phyloP scores from a whole-genome alignment of 1,140 invertebrate genomes.

The Apocrypta bakeri region DNA sequence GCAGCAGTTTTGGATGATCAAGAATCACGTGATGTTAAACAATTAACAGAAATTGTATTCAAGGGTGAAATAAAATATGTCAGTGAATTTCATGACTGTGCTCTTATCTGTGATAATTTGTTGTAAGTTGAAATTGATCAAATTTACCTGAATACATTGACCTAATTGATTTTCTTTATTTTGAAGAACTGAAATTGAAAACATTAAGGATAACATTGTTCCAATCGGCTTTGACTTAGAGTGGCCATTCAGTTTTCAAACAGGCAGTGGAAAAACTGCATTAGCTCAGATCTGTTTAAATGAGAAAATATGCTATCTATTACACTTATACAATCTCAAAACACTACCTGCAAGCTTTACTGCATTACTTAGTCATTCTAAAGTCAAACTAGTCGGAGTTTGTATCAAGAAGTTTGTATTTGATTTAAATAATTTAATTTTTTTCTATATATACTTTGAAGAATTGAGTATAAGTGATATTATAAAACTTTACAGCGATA shows the following conservation, averaged over 20 bases:
- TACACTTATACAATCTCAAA: conserved; percentile 75
- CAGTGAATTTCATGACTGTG: conserved; percentile 74
- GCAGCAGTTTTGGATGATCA: conserved; percentile 26
- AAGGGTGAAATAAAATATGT: conserved; percentile 74
- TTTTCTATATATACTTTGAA: background rate
- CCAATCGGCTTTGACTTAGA: conserved; percentile 79
- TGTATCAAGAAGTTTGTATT: conserved; percentile 79
- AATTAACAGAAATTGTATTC: conserved; percentile 71
- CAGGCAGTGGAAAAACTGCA: conserved; percentile 77
- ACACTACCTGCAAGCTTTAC: conserved; percentile 76
- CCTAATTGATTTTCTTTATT: conserved; percentile 24
- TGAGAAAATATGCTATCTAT: conserved; percentile 75
- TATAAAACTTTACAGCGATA: conserved; percentile 72
- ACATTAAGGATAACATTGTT: conserved; percentile 64
- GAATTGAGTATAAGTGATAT: background rate
- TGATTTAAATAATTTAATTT: background rate
- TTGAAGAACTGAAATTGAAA: conserved; percentile 72
- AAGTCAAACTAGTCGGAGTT: conserved; percentile 77
- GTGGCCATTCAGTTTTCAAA: conserved; percentile 79
- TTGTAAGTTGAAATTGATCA: conserved; percentile 70
- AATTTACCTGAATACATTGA: conserved; percentile 2
- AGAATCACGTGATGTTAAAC: conserved; percentile 49
- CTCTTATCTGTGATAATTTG: conserved; percentile 73
- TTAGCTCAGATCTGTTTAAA: conserved; percentile 77
- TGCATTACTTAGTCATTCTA: conserved; percentile 76